These are phyloP conservation scores for mouse (Mus musculus) DNA, from an alignment of 2,113 vertebrate genomes.

Conservation along the genomic window DNA sequence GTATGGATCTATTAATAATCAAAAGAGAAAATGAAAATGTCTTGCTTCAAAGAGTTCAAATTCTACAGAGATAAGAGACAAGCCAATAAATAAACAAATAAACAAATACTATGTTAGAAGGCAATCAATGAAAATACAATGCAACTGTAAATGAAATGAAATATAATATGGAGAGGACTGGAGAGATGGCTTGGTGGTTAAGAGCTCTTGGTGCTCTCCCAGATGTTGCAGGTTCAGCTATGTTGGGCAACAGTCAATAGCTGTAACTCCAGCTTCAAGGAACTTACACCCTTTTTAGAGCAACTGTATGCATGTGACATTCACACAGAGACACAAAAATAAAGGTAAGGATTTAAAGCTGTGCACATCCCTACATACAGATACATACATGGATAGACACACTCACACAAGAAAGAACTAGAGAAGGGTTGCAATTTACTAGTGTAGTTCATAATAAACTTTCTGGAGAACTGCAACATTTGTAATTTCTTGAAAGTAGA, in stretches of 20 bases:
- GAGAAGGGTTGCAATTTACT: slow-evolving; percentile 14
- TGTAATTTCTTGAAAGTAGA: slow-evolving; percentile 32
- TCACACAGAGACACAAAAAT: neutral
- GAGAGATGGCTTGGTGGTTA: neutral
- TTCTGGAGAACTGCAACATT: slow-evolving; percentile 26
- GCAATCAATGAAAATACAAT: slow-evolving; percentile 34
- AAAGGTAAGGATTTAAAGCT: neutral
- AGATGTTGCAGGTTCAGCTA: neutral
- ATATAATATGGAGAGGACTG: neutral
- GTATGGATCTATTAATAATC: neutral
- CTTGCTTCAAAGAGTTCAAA: neutral
- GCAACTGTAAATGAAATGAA: neutral
- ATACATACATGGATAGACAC: neutral
- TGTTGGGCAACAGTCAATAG: neutral
- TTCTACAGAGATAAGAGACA: neutral
- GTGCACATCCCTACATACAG: neutral
- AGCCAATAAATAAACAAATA: slow-evolving; percentile 24
- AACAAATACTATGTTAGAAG: neutral
- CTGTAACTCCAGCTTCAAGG: no score
- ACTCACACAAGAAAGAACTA: neutral
- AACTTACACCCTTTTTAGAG: neutral
- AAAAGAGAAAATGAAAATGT: slow-evolving; percentile 48
- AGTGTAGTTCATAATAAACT: neutral
- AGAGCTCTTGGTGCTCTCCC: neutral
- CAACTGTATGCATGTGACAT: neutral